These are phyloP conservation scores for Hyles vespertilio DNA, from an alignment of 1,140 invertebrate species.

Conservation along the genomic window DNA sequence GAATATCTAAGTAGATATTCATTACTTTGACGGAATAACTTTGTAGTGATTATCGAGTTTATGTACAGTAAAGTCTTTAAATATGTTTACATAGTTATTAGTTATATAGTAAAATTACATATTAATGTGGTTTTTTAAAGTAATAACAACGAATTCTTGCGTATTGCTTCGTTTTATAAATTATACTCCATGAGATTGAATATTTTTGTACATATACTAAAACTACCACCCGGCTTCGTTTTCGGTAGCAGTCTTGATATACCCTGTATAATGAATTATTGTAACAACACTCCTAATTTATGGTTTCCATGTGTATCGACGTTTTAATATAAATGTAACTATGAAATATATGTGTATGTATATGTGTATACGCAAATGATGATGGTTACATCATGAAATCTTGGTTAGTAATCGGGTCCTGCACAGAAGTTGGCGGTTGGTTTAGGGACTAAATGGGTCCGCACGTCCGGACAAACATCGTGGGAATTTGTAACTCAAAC, in stretches of 20 bases:
- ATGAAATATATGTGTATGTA: no score
- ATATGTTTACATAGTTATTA: not conserved
- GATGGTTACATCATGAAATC: slow-evolving; percentile 35
- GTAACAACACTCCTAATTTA: no score
- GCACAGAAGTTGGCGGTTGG: slow-evolving; percentile 54
- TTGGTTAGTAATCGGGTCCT: slow-evolving; percentile 41
- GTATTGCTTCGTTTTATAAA: no score
- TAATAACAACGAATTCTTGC: no score
- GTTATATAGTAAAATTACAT: not conserved
- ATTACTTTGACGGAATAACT: slow-evolving; percentile 9
- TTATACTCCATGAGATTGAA: no score
- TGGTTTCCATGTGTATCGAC: no score
- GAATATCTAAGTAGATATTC: not conserved
- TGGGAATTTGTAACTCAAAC: slow-evolving; percentile 64
- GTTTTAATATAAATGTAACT: no score
- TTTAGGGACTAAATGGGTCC: slow-evolving; percentile 61
- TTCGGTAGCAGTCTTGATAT: no score
- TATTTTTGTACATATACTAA: no score
- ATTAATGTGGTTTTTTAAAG: no score
- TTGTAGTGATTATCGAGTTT: not conserved
- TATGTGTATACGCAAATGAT: not conserved
- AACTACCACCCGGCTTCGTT: no score
- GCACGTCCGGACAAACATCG: slow-evolving; percentile 69
- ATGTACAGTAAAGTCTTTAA: not conserved
- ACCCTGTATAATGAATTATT: no score